Conservation (phyloP, 2,888 invertebrate genomes). For the Tenodera sinensis region DNA sequence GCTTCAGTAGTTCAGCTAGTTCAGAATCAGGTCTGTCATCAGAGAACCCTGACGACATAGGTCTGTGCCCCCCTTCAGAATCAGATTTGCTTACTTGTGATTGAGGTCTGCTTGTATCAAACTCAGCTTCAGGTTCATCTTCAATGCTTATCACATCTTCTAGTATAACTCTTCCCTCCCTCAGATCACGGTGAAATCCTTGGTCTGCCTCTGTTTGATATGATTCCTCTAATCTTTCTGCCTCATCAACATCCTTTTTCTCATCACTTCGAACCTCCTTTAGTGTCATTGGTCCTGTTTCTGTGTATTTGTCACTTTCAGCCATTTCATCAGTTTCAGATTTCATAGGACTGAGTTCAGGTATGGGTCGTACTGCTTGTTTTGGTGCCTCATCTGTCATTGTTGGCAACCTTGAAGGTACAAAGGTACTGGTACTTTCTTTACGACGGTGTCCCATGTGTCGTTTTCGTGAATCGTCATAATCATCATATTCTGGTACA, state of each 20-base stretch:
- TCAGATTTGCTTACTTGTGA: conserved; percentile 43
- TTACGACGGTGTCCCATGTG: conserved; percentile 52
- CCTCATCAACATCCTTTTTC: conserved; percentile 48
- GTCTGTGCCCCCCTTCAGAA: conserved; percentile 40
- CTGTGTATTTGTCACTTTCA: conserved; percentile 43
- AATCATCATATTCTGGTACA: conserved; percentile 48
- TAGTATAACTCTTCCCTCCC: conserved; percentile 42
- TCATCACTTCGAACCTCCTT: conserved; percentile 48
- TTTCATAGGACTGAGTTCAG: conserved; percentile 33
- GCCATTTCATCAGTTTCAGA: conserved; percentile 36
- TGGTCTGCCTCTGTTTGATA: conserved; percentile 49
- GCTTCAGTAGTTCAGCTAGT: conserved; percentile 43
- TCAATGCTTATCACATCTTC: conserved; percentile 35
- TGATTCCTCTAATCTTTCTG: conserved; percentile 42
- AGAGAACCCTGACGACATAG: conserved; percentile 43
- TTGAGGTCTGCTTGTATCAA: conserved; percentile 46
- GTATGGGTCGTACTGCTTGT: conserved; percentile 27
- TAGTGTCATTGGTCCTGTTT: conserved; percentile 40
- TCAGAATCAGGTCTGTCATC: conserved; percentile 46
- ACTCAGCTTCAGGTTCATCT: conserved; percentile 46
- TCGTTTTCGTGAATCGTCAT: conserved; percentile 40
- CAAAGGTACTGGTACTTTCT: conserved; percentile 50
- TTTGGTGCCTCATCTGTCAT: neutral
- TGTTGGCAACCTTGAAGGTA: conserved; percentile 35
- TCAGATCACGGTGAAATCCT: conserved; percentile 44